phyloP scores from a whole-genome alignment of 2,797 vertebrate genomes.

The Enteromius mattozi region DNA sequence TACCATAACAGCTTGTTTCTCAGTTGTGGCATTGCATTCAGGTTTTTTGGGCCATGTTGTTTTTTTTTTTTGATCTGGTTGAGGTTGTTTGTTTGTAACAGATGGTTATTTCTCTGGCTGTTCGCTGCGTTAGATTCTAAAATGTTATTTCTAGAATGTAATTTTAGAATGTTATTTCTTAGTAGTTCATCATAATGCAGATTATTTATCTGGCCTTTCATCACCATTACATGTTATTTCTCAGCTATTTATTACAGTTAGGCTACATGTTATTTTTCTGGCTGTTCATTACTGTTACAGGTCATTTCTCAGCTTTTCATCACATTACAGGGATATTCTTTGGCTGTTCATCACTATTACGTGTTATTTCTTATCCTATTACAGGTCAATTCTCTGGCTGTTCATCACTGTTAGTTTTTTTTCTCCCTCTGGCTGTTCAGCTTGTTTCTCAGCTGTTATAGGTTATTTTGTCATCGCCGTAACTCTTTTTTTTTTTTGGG shows the following conservation, averaged over 20 bases:
- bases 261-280: too few species aligned
- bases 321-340: neutral
- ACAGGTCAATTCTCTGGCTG: neutral
- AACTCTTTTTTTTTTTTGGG: too few species aligned
- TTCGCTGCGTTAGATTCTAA: neutral
- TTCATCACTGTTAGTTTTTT: neutral
- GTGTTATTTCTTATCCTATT: neutral
- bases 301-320: neutral
- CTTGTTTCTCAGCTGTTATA: neutral
- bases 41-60: too few species aligned
- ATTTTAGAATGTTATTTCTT: too few species aligned
- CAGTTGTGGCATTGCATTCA: too few species aligned
- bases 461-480: neutral
- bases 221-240: neutral
- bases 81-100: too few species aligned
- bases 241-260: neutral
- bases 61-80: too few species aligned
- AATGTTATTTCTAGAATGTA: too few species aligned
- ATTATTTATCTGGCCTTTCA: neutral
- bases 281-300: neutral
- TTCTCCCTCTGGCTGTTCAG: neutral
- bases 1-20: too few species aligned
- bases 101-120: too few species aligned
- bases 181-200: neutral
- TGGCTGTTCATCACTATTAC: neutral